A percentile compares a stretch with the other conserved stretches of the same genome.
These are phyloP conservation scores for Spondyliosoma cantharus DNA, from an alignment of 2,797 vertebrate species.

Conservation along the genomic window DNA sequence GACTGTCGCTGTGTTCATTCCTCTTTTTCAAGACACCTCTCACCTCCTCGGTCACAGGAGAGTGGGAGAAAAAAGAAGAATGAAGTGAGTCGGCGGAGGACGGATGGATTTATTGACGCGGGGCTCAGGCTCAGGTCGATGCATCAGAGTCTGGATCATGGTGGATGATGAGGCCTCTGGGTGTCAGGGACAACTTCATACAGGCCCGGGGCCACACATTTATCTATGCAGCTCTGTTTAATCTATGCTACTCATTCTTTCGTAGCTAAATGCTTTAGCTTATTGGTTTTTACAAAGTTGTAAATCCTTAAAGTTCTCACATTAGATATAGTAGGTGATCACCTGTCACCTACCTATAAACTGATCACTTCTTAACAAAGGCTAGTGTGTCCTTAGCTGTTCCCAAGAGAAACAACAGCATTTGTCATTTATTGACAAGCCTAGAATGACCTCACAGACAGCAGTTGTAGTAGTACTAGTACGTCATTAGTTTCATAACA, in stretches of 20 bases:
- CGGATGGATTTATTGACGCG: slow-evolving; percentile 96
- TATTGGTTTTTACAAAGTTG: slow-evolving; percentile 3
- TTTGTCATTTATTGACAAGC: not conserved
- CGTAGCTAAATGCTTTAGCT: not conserved
- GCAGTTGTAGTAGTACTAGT: not conserved
- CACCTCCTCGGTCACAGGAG: slow-evolving; percentile 84
- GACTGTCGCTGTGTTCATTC: slow-evolving; percentile 89
- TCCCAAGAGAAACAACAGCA: not conserved
- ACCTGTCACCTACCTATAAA: not conserved
- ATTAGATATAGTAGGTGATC: not conserved
- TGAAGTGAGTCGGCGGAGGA: slow-evolving; percentile 80
- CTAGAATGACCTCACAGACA: not conserved
- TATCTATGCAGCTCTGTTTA: slow-evolving; percentile 29
- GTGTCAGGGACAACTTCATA: slow-evolving; percentile 94
- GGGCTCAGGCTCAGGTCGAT: slow-evolving; percentile 89
- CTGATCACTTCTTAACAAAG: too few species aligned
- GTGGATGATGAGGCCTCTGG: slow-evolving; percentile 92
- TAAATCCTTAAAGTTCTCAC: slow-evolving; percentile 4
- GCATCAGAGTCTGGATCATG: slow-evolving; percentile 93
- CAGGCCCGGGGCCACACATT: slow-evolving; percentile 84
- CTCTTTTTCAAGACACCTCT: slow-evolving; percentile 88
- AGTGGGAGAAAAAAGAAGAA: slow-evolving; percentile 69
- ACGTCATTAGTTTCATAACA: not conserved
- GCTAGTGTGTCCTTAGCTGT: not conserved
- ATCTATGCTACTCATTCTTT: slow-evolving; percentile 36